phyloP scores from a whole-genome alignment of 2,113 vertebrate species.

The Planiliza haematocheilus region DNA sequence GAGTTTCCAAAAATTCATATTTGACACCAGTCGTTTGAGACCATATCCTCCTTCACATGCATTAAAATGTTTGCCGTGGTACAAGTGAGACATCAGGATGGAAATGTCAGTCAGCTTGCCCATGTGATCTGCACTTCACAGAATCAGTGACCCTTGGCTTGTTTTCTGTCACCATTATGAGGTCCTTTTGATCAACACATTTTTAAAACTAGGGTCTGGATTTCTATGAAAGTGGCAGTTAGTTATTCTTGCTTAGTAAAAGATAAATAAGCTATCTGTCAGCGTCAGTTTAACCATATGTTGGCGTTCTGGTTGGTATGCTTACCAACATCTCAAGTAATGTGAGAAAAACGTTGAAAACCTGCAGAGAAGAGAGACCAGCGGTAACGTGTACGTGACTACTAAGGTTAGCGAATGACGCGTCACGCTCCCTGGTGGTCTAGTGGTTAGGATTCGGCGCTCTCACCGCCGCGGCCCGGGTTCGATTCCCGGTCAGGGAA shows the following conservation, averaged over 20 bases:
- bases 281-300: too few relatives aligned
- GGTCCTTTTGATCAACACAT: not conserved
- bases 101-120: constrained; percentile 33
- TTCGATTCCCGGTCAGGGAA: constrained; percentile 76
- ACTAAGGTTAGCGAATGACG: too few relatives aligned
- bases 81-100: not conserved
- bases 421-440: not conserved
- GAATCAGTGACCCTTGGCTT: not conserved
- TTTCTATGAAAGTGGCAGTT: not conserved
- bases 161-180: not conserved
- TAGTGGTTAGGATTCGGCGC: constrained; percentile 69
- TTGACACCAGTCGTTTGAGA: not conserved
- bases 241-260: not conserved
- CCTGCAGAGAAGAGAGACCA: too few relatives aligned
- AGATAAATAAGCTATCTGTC: not conserved
- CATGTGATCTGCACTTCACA: constrained; percentile 16
- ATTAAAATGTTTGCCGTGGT: not conserved
- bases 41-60: too few relatives aligned
- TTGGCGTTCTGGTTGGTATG: too few relatives aligned
- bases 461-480: constrained; percentile 69
- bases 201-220: not conserved
- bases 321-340: too few relatives aligned
- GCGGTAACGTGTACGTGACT: too few relatives aligned
- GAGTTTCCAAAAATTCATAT: not conserved
- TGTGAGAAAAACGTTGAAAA: too few relatives aligned